Conservation (phyloP, 1,140 invertebrate species). For the Contarinia nasturtii region DNA sequence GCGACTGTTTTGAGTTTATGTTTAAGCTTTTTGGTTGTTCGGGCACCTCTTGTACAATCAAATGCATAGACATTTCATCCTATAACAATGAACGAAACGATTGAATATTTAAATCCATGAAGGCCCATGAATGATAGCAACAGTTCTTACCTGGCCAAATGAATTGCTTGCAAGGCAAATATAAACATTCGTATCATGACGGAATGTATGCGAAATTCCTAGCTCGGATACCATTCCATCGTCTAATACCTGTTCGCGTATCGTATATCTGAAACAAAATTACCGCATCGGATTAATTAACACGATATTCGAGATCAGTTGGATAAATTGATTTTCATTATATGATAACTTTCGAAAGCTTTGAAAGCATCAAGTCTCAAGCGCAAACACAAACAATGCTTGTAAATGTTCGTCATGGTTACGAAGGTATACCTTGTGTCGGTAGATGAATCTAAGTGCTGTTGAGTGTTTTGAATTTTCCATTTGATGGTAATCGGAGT, state of each 20-base stretch:
- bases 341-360: background rate
- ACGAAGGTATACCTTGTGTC: constrained; percentile 42
- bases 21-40: constrained; percentile 70
- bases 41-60: constrained; percentile 80
- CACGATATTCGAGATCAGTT: background rate
- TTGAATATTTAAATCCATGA: too few relatives aligned
- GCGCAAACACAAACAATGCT: background rate
- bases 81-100: constrained; percentile 4
- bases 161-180: constrained; percentile 74
- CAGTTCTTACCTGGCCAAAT: constrained; percentile 44
- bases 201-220: constrained; percentile 59
- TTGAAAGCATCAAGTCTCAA: background rate
- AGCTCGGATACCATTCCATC: constrained; percentile 72
- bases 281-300: background rate
- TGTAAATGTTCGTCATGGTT: too few relatives aligned
- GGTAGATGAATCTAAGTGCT: constrained; percentile 43
- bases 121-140: constrained; percentile 1
- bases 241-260: constrained; percentile 50
- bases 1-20: constrained; percentile 61
- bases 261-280: constrained; percentile 33
- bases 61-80: constrained; percentile 76
- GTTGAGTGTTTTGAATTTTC: constrained; percentile 35
- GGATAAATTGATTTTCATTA: background rate
- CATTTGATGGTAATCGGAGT: constrained; percentile 73
- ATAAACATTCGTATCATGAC: constrained; percentile 75